These are phyloP conservation scores for Deroplatys truncata DNA, from an alignment of 2,888 invertebrate genomes.

Conservation along the genomic window DNA sequence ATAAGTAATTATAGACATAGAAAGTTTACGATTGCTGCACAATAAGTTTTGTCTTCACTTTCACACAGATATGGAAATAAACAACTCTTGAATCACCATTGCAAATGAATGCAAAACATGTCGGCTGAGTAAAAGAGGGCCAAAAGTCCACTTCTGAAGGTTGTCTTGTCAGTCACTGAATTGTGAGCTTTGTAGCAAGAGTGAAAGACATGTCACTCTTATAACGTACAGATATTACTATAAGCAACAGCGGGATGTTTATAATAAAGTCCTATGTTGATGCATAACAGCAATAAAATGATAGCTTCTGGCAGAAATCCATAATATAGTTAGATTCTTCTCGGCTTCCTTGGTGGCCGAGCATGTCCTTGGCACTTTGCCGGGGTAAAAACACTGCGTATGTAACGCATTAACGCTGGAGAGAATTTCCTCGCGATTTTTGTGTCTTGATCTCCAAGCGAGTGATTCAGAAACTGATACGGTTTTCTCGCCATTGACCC, in stretches of 20 bases:
- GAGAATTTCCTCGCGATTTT: neutral
- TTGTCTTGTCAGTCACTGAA: neutral
- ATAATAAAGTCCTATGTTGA: neutral
- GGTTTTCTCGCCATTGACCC: neutral
- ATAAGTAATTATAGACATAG: too few relatives aligned
- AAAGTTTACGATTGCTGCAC: too few relatives aligned
- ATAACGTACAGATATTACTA: neutral
- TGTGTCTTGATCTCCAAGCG: neutral
- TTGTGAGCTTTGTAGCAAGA: neutral
- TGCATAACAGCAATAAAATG: neutral
- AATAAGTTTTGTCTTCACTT: too few relatives aligned
- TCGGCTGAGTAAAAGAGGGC: neutral
- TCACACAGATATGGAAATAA: neutral
- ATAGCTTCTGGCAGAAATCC: neutral
- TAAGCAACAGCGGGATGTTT: neutral
- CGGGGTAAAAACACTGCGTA: neutral
- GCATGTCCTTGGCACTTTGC: neutral
- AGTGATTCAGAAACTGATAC: neutral
- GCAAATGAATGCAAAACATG: neutral
- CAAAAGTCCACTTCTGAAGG: neutral
- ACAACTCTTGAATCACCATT: neutral
- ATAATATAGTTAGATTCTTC: neutral
- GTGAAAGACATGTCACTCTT: neutral
- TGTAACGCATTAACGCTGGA: neutral
- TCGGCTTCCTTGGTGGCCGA: neutral